Base-by-base conservation (phyloP, 2,113 vertebrate species). In the Vimba vimba region DNA sequence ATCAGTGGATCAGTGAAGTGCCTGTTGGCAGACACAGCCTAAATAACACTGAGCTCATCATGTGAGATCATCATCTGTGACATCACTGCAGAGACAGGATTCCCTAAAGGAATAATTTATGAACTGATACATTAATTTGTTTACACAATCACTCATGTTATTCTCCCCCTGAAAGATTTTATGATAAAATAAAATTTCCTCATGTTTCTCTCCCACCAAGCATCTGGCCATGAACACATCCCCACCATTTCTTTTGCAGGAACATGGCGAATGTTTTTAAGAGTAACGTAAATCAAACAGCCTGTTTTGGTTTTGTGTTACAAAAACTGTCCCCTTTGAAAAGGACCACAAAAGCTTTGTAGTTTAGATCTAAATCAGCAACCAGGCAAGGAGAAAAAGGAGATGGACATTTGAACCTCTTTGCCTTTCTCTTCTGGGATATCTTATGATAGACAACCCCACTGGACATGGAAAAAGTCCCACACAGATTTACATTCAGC, bases 41-140 rank as follows among this genome's bases (percentile, higher is more conserved):
- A 55, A 83, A 83, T 43, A 83, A 57, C 68, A 83, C 82, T 83
- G 68, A 83, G 66, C 30, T 83, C 82, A 83, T 83, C 50, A 59
- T 73, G 23, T 73, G 82, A 83, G 66, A 39, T 83, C 82, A 83
- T 83, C 50, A 83, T 39, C 68, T 39, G 68, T 83, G 66, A 73
- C 82, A 83, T 83, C 68, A 73, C 50, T 83, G 68, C 66, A 83
- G 82, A 69, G 50, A 43, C 19, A 59, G 66, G 64, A 39, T 71
- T 71, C 81, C 45, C 81, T 36, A 36, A 55, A 71, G 81, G 66
- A 83, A 71, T 69, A 15, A 52, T 83, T 71, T 69, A 71, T 71
- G 81, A 83, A 27, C 79, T 82, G 79, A 82, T 68, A 82, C 43
- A 64, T 82, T 10, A 11, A 83, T 83, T 71, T 30, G 33, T 47